Evolutionary conservation across 2,888 invertebrate species (phyloP), one percentile per base, ranked within the genome.

Genomic region (Campoletis raptor): DNA sequence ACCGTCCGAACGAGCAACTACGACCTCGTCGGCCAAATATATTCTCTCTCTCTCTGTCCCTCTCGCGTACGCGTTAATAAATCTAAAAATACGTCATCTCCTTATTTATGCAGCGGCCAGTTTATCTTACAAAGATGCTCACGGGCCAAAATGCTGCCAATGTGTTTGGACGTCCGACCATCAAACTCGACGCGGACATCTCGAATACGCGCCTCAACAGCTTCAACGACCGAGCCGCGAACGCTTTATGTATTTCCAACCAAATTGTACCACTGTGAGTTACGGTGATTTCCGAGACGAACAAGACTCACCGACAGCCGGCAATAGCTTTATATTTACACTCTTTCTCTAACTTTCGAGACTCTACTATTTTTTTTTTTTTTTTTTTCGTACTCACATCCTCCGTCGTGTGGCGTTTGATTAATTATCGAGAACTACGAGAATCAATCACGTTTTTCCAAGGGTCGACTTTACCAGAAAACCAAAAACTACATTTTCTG

Each of bases 31-130:
- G 37, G 61, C 42, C n/a, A 30, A 61, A 45, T 45, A 40, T 67
- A 52, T 67, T 67, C 67, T 52, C 36, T 77, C 37, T 54, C n/a
- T 36, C 24, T 57, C 42, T n/a, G 8, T 54, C 54, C n/a, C 37
- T 67, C 78, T 67, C 77, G 40, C 12, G 48, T 45, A 24, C 66
- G 37, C 78, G 88, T 89, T 90, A 89, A 89, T 90, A 90, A 90
- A 89, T 90, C 90, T 90, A 90, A 90, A 90, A 90, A 90, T 90
- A 90, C 87, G 40, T 73, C 78, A 76, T 73, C 78, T 79, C 81
- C 83, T 86, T 81, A 83, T 83, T 82, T 87, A 85, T 80, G 74
- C 85, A 52, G 73, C 37, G 61, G 76, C 73, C 82, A 82, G 67
- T 85, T 85, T 85, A 85, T 85, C 82, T 79, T 85, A 79, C 82